phyloP scores from a whole-genome alignment of 2,888 invertebrate genomes.

The Scaptomyza polygonia region DNA sequence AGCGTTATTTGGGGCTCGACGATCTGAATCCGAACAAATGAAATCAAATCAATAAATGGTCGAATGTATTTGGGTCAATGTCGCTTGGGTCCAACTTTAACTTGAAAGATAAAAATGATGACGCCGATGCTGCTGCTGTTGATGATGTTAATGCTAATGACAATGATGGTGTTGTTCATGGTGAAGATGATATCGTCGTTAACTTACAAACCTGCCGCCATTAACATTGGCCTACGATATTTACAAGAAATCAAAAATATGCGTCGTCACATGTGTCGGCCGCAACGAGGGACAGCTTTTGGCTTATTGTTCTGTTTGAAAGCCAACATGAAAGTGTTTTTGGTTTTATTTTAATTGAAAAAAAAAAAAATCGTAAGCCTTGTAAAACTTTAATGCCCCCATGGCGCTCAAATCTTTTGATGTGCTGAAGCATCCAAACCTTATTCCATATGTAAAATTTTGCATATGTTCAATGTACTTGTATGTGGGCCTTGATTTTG shows the following conservation, averaged over 20 bases:
- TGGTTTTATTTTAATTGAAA: conserved; percentile 49
- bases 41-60: conserved; percentile 63
- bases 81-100: conserved; percentile 54
- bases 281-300: conserved; percentile 16
- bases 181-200: conserved; percentile 18
- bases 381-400: conserved; percentile 46
- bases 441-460: conserved; percentile 25
- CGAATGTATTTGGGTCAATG: conserved; percentile 78
- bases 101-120: conserved; percentile 19
- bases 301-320: conserved; percentile 35
- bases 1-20: conserved; percentile 24
- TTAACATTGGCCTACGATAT: conserved; percentile 30
- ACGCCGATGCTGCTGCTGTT: too few relatives aligned
- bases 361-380: conserved; percentile 37
- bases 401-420: conserved; percentile 57
- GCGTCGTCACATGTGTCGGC: conserved; percentile 18
- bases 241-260: conserved; percentile 10
- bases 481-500: conserved; percentile 43
- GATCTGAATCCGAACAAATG: conserved; percentile 49
- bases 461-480: conserved; percentile 6
- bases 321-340: conserved; percentile 40
- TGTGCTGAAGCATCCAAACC: conserved; percentile 40
- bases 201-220: conserved; percentile 13
- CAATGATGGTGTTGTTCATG: conserved; percentile 10
- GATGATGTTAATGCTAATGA: conserved; percentile 8